Evolutionary conservation across 92 coral and sea anemone species (phyloP).

Genomic region (Parazoanthus darwini): DNA sequence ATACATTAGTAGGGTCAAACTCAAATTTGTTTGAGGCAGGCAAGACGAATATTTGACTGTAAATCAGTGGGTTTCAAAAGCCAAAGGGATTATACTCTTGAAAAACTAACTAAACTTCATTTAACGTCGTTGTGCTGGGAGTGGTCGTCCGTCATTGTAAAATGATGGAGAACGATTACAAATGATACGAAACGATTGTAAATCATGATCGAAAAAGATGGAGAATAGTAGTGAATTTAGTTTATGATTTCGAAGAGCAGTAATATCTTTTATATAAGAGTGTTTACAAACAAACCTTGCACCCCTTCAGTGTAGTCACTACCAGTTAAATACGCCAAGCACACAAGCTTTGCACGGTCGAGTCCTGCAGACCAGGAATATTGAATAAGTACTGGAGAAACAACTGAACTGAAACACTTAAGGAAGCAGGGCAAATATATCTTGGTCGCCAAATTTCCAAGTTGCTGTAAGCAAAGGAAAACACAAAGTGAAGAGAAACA

Average conservation of each 20-base stretch:
- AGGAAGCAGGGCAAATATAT: background rate
- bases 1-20: no score
- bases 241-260: background rate
- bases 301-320: constrained; percentile 98
- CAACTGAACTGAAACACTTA: background rate
- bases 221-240: background rate
- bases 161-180: background rate
- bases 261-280: background rate
- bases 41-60: no score
- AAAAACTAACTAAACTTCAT: no score
- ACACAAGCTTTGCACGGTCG: constrained; percentile 76
- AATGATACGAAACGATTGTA: background rate
- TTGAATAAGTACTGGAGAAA: background rate
- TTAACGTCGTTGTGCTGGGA: no score
- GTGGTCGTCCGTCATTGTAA: no score
- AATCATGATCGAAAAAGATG: background rate
- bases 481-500: no score
- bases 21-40: no score
- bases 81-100: no score
- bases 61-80: no score
- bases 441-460: background rate
- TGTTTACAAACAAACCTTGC: constrained; percentile 60
- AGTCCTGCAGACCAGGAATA: constrained; percentile 57
- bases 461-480: no score
- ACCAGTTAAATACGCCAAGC: constrained; percentile 91